Conservation (phyloP, 2,888 invertebrate species). For the Pseudolycoriella hygida region DNA sequence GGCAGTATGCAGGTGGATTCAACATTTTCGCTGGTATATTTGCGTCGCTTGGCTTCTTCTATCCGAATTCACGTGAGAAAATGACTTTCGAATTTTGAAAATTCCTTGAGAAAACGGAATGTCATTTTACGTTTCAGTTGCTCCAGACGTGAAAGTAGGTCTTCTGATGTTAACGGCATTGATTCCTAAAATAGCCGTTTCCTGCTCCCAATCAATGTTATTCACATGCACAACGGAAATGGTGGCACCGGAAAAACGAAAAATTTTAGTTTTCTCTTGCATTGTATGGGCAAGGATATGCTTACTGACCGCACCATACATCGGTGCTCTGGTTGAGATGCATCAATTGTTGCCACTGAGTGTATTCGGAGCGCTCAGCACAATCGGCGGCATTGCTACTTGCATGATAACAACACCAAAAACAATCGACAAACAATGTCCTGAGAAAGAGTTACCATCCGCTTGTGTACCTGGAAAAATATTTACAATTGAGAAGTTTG, state of each 20-base stretch:
- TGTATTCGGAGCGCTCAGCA: conserved; percentile 21
- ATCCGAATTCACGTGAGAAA: conserved; percentile 21
- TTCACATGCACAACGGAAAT: conserved; percentile 27
- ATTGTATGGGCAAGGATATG: conserved; percentile 27
- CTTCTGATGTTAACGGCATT: conserved; percentile 27
- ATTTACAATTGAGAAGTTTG: no score
- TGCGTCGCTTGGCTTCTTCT: conserved; percentile 26
- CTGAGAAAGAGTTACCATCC: no score
- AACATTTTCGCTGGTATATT: conserved; percentile 26
- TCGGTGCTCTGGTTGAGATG: conserved; percentile 23
- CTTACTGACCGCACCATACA: conserved; percentile 26
- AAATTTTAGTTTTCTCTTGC: conserved; percentile 25
- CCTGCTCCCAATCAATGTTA: conserved; percentile 28
- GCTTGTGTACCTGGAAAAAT: no score
- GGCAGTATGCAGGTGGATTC: conserved; percentile 25
- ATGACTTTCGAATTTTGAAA: neutral
- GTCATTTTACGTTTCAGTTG: neutral
- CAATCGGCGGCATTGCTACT: conserved; percentile 24
- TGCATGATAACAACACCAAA: conserved; percentile 10
- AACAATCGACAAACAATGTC: no score
- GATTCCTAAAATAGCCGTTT: conserved; percentile 26
- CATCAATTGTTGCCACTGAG: conserved; percentile 24
- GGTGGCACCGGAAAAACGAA: conserved; percentile 23
- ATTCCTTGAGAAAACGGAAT: neutral
- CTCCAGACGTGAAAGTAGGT: conserved; percentile 5